Base-by-base conservation (phyloP, 2,113 vertebrate species). In the Hemiprocne comata region DNA sequence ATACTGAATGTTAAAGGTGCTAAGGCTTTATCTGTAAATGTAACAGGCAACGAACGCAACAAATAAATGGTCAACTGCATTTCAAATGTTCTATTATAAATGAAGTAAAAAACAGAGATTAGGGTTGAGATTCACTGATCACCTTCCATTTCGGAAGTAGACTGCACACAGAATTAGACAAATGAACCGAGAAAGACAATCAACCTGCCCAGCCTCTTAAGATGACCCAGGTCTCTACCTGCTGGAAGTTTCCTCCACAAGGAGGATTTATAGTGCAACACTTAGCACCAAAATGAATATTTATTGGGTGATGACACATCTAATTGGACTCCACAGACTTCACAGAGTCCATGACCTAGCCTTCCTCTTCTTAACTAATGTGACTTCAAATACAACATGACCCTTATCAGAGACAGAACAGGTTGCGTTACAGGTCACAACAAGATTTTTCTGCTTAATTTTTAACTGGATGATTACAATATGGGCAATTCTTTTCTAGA, bases 1-100 rank as follows among this genome's bases (percentile, higher is more conserved):
- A 98, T 18, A 96, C 7, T 92, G 36, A 76, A 73, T 25, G 79
- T 97, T 88, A 98, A 89, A 76, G 36, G 36, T 88, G 62, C 44
- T 55, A 65, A 54, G 50, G 70, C 44, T 95, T 92, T 29, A 53
- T 58, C 34, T 78, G 84, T 93, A 97, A 94, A 69, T 10, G 15
- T 36, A 92, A 83, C 25, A 71, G 33, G 84, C 79, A 66, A 79
- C 8, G 48, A 90, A 79, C 34, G 65, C n/a, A 75, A 64, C 31
- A 78, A 58, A 88, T 11, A 60, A 7, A 50, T 1, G 36, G 11
- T 53, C 81, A 78, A 67, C 11, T 34, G 58, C 34, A 87, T 65
- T 85, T 38, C 54, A 70, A 67, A 40, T 15, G 8, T 17, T 5
- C 12, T 4, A 24, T 48, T 70, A 50, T 11, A 81, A 86, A 74